Conservation (phyloP, 2,113 vertebrate genomes). For the Crotalus viridis region DNA sequence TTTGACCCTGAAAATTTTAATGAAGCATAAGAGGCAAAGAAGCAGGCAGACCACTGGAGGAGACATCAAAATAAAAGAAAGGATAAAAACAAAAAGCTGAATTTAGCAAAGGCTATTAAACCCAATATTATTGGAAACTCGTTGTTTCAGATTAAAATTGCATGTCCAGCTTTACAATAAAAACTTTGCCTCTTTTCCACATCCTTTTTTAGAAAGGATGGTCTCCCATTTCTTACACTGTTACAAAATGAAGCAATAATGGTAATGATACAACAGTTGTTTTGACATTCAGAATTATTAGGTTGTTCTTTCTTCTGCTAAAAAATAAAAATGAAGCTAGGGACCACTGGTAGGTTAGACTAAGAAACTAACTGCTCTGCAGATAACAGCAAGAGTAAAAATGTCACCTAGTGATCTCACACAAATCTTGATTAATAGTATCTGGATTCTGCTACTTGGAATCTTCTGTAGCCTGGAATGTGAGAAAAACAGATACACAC, state of each 20-base stretch:
- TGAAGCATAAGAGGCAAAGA: background rate
- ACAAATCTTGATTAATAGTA: background rate
- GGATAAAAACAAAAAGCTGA: background rate
- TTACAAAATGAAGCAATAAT: background rate
- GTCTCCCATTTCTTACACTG: background rate
- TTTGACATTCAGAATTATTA: background rate
- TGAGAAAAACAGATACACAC: slow-evolving; percentile 64
- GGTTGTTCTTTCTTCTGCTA: background rate
- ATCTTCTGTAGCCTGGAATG: background rate
- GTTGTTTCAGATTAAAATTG: background rate
- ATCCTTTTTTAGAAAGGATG: background rate
- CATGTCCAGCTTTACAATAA: background rate
- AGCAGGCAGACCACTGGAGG: background rate
- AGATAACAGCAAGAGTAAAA: background rate
- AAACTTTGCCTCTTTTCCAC: background rate
- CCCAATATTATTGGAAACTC: background rate
- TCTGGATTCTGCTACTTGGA: background rate
- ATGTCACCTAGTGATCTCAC: background rate
- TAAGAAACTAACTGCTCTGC: background rate
- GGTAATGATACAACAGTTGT: background rate
- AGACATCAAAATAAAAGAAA: background rate
- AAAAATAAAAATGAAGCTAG: background rate
- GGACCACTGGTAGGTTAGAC: background rate
- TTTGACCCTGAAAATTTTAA: background rate
- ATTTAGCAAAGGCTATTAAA: background rate